Evolutionary conservation across 2,888 invertebrate species (phyloP).

Genomic region (Alentia gelatinosa): DNA sequence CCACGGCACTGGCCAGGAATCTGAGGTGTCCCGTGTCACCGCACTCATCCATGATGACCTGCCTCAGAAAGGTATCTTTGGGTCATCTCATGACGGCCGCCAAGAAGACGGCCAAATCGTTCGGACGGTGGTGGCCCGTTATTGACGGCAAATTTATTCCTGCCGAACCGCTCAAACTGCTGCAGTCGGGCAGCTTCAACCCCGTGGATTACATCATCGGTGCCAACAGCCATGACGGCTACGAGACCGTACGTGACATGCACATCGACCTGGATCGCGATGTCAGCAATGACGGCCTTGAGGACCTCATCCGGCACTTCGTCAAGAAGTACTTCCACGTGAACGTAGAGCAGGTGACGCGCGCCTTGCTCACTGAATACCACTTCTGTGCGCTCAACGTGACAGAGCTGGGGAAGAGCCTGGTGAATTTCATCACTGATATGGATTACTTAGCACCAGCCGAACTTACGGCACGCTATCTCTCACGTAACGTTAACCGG

Average conservation of each 20-base stretch:
- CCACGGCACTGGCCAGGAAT: not conserved
- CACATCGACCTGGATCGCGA: slow-evolving; percentile 29
- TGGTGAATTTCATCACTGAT: slow-evolving; percentile 45
- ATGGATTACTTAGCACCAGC: slow-evolving; percentile 43
- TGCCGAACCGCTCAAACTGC: slow-evolving; percentile 41
- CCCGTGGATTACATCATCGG: slow-evolving; percentile 55
- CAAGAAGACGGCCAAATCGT: not conserved
- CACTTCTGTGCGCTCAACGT: slow-evolving; percentile 28
- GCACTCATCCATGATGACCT: not conserved
- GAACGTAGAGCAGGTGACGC: slow-evolving; percentile 36
- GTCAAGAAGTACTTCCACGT: slow-evolving; percentile 20
- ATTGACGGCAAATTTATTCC: slow-evolving; percentile 52
- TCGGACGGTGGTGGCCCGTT: slow-evolving; percentile 34
- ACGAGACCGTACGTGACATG: not conserved
- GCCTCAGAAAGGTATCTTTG: slow-evolving; percentile 6
- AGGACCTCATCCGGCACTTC: slow-evolving; percentile 38
- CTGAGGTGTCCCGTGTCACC: slow-evolving; percentile 18
- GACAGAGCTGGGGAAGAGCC: slow-evolving; percentile 1
- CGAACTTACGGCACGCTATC: slow-evolving; percentile 13
- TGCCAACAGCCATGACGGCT: slow-evolving; percentile 48
- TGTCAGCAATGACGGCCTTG: slow-evolving; percentile 21
- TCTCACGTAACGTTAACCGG: slow-evolving; percentile 22
- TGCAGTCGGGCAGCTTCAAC: slow-evolving; percentile 32
- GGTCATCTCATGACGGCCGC: slow-evolving; percentile 29
- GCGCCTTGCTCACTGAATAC: slow-evolving; percentile 46